Percentiles rank a stretch among this genome's conserved stretches.
Evolutionary conservation across 2,797 vertebrate species (phyloP).

Genomic region (Microcaecilia unicolor): DNA sequence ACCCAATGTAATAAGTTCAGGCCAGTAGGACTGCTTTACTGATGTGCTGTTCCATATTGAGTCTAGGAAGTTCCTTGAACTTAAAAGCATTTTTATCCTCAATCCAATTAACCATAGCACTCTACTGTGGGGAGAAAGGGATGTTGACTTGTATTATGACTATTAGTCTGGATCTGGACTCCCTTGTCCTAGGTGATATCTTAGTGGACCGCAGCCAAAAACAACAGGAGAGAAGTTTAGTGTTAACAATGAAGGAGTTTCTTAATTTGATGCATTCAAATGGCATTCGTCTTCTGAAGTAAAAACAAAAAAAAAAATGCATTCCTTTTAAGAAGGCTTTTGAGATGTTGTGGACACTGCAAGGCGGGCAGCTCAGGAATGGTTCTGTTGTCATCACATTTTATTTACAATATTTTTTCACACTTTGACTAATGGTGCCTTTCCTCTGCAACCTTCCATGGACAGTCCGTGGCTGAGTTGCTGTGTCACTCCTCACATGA

Average conservation of each 20-base stretch:
- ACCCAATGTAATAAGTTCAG: too few relatives aligned
- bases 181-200: constrained; percentile 25
- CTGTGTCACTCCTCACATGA: constrained; percentile 43
- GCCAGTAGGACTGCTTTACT: too few relatives aligned
- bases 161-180: constrained; percentile 23
- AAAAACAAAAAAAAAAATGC: constrained; percentile 35
- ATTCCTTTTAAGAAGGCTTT: constrained; percentile 28
- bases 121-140: too few relatives aligned
- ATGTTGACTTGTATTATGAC: not conserved
- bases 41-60: too few relatives aligned
- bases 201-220: constrained; percentile 29
- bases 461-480: constrained; percentile 37
- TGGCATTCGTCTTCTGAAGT: too few relatives aligned
- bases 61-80: too few relatives aligned
- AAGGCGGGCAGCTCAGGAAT: constrained; percentile 42
- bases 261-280: too few relatives aligned
- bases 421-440: constrained; percentile 49
- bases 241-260: constrained; percentile 30
- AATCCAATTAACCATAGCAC: too few relatives aligned
- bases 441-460: constrained; percentile 44
- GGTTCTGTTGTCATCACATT: constrained; percentile 40
- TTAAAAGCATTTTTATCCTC: too few relatives aligned
- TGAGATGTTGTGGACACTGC: constrained; percentile 24
- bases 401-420: constrained; percentile 50
- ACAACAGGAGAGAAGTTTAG: constrained; percentile 32